A percentile compares a stretch with the other conserved stretches of the same genome.
Evolutionary conservation across 2,888 invertebrate species (phyloP).

Genomic region (Salticus scenicus): DNA sequence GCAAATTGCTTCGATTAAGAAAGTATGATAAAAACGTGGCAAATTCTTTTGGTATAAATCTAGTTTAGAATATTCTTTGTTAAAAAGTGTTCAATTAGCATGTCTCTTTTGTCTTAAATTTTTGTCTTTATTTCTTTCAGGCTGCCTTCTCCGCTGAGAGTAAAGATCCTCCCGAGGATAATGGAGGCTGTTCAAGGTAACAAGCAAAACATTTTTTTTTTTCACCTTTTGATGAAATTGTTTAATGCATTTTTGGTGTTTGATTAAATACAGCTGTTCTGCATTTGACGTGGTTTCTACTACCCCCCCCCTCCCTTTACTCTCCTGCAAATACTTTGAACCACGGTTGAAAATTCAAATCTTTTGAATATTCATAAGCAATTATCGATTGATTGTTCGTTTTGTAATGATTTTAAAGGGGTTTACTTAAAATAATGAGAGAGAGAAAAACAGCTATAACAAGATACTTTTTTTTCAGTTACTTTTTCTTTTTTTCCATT

Average conservation of each 20-base stretch:
- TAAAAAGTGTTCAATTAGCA: constrained; percentile 46
- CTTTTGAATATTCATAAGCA: constrained; percentile 50
- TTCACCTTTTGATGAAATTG: constrained; percentile 42
- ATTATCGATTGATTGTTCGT: constrained; percentile 39
- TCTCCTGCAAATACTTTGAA: not conserved
- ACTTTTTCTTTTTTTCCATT: not conserved
- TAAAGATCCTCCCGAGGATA: constrained; percentile 64
- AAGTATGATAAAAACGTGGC: not conserved
- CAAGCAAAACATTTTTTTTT: constrained; percentile 21
- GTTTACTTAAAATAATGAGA: constrained; percentile 36
- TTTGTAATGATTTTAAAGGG: constrained; percentile 28
- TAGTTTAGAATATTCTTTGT: constrained; percentile 41
- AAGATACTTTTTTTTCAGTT: constrained; percentile 27
- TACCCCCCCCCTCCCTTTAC: not conserved
- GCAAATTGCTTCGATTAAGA: not conserved
- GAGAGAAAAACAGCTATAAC: constrained; percentile 23
- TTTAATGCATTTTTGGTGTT: constrained; percentile 61
- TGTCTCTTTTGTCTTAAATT: constrained; percentile 53
- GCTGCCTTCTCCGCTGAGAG: constrained; percentile 48
- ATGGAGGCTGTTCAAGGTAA: constrained; percentile 62
- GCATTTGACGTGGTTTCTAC: constrained; percentile 37
- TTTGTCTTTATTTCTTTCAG: constrained; percentile 48
- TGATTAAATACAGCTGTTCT: constrained; percentile 50
- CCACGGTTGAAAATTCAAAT: constrained; percentile 26
- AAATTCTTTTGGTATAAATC: not conserved